phyloP scores from a whole-genome alignment of 2,113 vertebrate species.

The Peromyscus polionotus region DNA sequence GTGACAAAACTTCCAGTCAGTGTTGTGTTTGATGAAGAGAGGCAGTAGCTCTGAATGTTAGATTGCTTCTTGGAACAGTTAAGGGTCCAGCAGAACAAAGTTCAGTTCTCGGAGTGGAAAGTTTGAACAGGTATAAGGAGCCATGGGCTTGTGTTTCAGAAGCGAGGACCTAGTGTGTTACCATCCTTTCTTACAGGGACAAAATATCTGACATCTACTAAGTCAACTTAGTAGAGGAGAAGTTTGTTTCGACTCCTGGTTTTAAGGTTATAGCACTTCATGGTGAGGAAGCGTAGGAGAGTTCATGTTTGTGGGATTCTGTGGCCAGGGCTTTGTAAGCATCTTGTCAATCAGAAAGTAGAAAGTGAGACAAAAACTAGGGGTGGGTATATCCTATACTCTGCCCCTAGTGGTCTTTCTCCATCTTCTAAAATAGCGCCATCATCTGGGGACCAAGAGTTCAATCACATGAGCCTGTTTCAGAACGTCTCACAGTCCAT shows the following conservation, averaged over 20 bases:
- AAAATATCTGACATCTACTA: background rate
- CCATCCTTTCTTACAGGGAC: background rate
- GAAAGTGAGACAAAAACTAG: background rate
- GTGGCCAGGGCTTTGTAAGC: background rate
- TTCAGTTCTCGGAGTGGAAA: background rate
- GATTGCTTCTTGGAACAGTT: background rate
- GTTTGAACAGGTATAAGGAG: background rate
- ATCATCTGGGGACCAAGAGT: background rate
- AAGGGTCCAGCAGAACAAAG: background rate
- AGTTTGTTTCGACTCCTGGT: background rate
- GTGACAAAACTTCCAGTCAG: background rate
- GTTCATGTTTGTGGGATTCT: background rate
- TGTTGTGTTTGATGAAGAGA: background rate
- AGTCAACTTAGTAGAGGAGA: background rate
- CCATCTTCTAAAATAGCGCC: background rate
- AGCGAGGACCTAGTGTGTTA: background rate
- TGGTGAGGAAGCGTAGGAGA: background rate
- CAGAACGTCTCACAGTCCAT: background rate
- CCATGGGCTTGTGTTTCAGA: background rate
- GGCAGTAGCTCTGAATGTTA: background rate
- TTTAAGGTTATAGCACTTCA: background rate
- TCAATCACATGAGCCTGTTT: background rate
- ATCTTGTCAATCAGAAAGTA: background rate
- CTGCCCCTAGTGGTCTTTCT: background rate
- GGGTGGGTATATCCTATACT: background rate